Base-by-base conservation (phyloP, 2,888 invertebrate genomes). In the Lamellibrachia columna region DNA sequence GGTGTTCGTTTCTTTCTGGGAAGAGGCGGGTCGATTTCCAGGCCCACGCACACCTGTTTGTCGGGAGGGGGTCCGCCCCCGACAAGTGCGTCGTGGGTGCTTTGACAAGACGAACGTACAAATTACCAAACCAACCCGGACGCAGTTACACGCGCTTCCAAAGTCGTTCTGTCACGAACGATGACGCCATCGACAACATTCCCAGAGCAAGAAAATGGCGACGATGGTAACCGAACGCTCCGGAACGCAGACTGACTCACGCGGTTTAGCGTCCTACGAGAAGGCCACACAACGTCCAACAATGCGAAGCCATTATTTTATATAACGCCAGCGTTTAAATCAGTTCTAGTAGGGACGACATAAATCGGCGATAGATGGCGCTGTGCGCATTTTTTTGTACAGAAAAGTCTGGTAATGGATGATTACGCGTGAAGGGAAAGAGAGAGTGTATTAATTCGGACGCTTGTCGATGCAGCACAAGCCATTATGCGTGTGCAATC, bases 401-500 rank as follows among this genome's bases (percentile, higher is more conserved):
- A 22, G n/a, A 75, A 75, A 60, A 60, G 6, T 22, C 15, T 3
- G 22, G 15, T 75, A 75, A 75, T 22, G 22, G 2, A 75, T 75
- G 75, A n/a, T 3, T 75, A 22, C 2, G 75, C 6, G 15, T 75
- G 75, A 75, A 75, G 75, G 75, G 75, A 75, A 75, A 22, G n/a
- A 22, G 75, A 75, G 75, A 75, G 22, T 75, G 22, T 75, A 75
- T 75, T 75, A 75, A 75, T 22, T 75, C 75, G 75, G 75, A n/a
- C 6, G 22, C 4, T 75, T n/a, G 22, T 6, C 75, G 11, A 75
- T 75, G 22, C 75, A n/a, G n/a, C 75, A 75, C 15, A 22, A 75
- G 22, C 75, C 75, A 75, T 75, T 75, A 75, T 75, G 75, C 75
- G 75, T n/a, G 75, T 75, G 75, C 75, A n/a, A 75, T 75, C 75